Evolutionary conservation across 2,113 vertebrate genomes (phyloP).

Genomic region (Cottus gobio): DNA sequence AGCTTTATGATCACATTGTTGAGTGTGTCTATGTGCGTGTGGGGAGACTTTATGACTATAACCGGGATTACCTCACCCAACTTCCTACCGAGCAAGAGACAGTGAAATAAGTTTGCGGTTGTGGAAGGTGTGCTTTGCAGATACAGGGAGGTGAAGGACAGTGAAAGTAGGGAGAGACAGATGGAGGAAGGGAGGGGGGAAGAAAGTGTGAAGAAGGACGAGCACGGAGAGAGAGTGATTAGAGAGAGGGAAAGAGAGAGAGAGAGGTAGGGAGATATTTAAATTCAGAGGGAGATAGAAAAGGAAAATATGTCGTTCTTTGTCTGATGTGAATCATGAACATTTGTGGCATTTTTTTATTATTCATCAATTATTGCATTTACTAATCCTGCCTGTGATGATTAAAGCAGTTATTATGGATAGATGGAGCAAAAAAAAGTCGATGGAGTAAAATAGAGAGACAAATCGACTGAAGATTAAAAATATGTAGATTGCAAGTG

Average conservation of each 20-base stretch:
- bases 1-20: conserved; percentile 58
- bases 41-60: conserved; percentile 11
- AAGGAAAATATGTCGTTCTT: conserved; percentile 14
- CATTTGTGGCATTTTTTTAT: background rate
- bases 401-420: background rate
- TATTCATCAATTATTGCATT: background rate
- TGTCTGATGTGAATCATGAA: background rate
- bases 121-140: conserved; percentile 26
- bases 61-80: conserved; percentile 40
- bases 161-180: conserved; percentile 8
- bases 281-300: conserved; percentile 13
- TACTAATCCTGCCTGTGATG: too few species aligned
- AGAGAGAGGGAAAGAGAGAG: background rate
- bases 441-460: too few species aligned
- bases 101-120: background rate
- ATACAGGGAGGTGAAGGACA: conserved; percentile 40
- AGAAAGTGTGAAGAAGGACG: conserved; percentile 10
- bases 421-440: background rate
- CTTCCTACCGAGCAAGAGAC: background rate
- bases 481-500: background rate
- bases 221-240: background rate
- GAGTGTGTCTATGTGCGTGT: background rate
- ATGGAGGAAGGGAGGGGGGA: conserved; percentile 8
- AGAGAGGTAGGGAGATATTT: conserved; percentile 27
- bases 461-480: background rate